Percentiles rank a stretch among this genome's conserved stretches.
These are phyloP conservation scores for Syncerus caffer DNA, from an alignment of 2,797 vertebrate species.

Conservation along the genomic window DNA sequence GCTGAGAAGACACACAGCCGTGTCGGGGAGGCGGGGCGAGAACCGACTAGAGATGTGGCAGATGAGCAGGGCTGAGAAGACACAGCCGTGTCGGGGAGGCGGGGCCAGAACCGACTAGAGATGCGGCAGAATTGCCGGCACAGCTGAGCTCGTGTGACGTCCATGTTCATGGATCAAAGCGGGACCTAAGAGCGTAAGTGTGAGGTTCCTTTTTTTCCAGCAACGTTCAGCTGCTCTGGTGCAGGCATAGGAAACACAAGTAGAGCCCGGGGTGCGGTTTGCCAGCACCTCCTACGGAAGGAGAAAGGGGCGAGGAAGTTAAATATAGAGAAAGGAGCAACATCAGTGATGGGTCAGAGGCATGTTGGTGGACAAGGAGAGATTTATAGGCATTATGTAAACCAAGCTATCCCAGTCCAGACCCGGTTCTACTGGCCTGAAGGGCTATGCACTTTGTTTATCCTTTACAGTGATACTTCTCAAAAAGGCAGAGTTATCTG, in stretches of 20 bases:
- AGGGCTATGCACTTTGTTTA: background rate
- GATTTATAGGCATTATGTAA: background rate
- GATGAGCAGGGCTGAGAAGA: background rate
- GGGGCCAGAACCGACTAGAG: background rate
- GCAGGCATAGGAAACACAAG: background rate
- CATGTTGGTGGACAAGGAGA: background rate
- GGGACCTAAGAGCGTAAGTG: background rate
- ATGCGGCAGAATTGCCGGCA: accelerated
- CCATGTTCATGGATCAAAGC: background rate
- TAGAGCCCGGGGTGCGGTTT: background rate
- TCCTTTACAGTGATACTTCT: background rate
- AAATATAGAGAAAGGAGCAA: background rate
- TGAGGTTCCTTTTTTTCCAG: background rate
- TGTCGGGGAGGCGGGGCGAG: background rate
- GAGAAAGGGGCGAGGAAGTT: background rate
- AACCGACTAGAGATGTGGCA: accelerated
- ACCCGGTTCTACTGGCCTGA: background rate
- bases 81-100: background rate
- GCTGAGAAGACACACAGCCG: background rate
- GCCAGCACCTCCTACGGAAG: background rate
- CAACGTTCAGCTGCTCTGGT: background rate
- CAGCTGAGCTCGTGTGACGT: background rate
- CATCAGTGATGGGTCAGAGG: background rate
- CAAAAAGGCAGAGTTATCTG: background rate
- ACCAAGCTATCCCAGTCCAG: background rate